Evolutionary conservation across 2,113 vertebrate genomes (phyloP), one percentile per base, ranked within the genome.

Genomic region (Piprites chloris): DNA sequence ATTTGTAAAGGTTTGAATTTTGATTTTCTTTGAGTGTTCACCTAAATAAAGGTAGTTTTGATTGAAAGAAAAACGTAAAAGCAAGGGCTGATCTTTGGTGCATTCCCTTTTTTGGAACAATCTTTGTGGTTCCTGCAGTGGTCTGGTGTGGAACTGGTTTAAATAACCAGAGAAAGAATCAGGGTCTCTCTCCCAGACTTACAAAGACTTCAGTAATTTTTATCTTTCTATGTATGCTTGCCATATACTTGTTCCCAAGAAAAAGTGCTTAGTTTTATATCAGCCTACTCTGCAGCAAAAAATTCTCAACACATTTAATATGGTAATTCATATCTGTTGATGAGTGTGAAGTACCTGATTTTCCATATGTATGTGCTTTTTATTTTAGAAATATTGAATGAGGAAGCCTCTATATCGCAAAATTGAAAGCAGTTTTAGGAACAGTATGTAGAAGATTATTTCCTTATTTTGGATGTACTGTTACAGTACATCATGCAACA

Each of bases 1-100:
- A 39, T 99, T 99, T 97, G 98, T 99, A 69, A 98, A 99, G 98
- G 99, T 98, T 94, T 73, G 92, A 65, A 61, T 89, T 85, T 88
- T 81, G 2, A 47, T 69, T 76, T 68, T 69, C 46, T 93, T 63
- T 80, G 21, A n/a, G 30, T 67, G 30, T 52, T 82, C 65, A 68
- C 6, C 12, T 92, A 46, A 72, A 33, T n/a, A 61, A 26, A 58
- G 11, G 4, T 59, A 30, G 37, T 78, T 49, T 87, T 71, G 7
- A 53, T 23, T 67, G 44, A 55, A 83, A 71, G 10, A 12, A 74
- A 81, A 74, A 52, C 2, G 1, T 35, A 55, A 42, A 58, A 66
- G 19, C 50, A 37, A 37, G 39, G 35, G 27, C 8, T 87, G 28
- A 63, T 52, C 5, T 69, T 82, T 15, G 16, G 19, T n/a, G 4